A percentile compares a stretch with the other conserved stretches of the same genome.
These are phyloP conservation scores for Meriones unguiculatus DNA, from an alignment of 2,113 vertebrate species.

Conservation along the genomic window DNA sequence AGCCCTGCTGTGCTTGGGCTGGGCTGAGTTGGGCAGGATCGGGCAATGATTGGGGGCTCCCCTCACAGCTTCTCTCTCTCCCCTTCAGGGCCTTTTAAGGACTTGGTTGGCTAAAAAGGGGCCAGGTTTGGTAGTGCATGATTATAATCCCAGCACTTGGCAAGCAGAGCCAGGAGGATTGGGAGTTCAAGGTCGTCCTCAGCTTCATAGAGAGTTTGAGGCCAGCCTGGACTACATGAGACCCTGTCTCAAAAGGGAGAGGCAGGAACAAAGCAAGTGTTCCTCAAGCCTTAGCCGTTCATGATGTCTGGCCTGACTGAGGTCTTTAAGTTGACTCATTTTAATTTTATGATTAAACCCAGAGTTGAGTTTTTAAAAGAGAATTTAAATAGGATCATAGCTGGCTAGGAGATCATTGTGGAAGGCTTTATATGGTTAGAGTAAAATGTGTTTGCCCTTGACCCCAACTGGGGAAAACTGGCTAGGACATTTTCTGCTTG, in stretches of 20 bases:
- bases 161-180: neutral
- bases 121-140: neutral
- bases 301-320: neutral
- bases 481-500: neutral
- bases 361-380: slow-evolving; percentile 2
- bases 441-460: neutral
- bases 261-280: neutral
- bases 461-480: neutral
- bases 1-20: neutral
- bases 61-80: slow-evolving; percentile 69
- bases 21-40: neutral
- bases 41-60: neutral
- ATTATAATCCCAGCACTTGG: neutral
- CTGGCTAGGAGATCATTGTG: neutral
- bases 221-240: neutral
- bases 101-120: neutral
- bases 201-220: neutral
- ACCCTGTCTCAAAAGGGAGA: neutral
- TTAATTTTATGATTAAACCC: neutral
- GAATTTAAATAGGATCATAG: neutral
- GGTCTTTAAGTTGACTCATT: neutral
- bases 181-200: neutral
- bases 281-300: neutral
- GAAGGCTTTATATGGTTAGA: neutral
- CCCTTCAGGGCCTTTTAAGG: slow-evolving; percentile 14